Conservation (phyloP, 2,113 vertebrate genomes). For the Cricetomys ansorgei region DNA sequence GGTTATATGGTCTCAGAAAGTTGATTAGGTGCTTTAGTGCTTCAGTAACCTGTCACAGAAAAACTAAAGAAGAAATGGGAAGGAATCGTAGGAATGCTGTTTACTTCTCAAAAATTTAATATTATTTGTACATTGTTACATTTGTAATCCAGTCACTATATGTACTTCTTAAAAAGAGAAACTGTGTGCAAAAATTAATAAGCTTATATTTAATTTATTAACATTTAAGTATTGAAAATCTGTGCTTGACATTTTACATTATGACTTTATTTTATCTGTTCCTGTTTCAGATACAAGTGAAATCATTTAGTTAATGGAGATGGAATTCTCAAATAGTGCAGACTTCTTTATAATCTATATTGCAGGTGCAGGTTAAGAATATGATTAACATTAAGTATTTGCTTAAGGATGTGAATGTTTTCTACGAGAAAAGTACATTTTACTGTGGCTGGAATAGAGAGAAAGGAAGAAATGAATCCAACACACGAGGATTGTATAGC, state of each 20-base stretch:
- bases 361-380: neutral
- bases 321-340: no score
- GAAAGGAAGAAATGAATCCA: neutral
- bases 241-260: neutral
- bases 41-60: neutral
- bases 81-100: neutral
- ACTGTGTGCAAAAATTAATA: neutral
- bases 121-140: neutral
- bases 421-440: neutral
- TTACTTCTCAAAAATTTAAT: neutral
- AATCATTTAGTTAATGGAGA: neutral
- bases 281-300: neutral
- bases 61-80: neutral
- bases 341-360: neutral
- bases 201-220: neutral
- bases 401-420: neutral
- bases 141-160: neutral
- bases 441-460: neutral
- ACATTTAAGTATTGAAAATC: neutral
- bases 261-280: neutral
- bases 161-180: neutral
- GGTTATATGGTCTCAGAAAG: neutral
- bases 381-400: neutral
- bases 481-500: neutral
- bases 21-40: neutral